Percentiles rank a stretch among this genome's conserved stretches.
phyloP scores from a whole-genome alignment of 2,113 vertebrate genomes.

The Piprites chloris region DNA sequence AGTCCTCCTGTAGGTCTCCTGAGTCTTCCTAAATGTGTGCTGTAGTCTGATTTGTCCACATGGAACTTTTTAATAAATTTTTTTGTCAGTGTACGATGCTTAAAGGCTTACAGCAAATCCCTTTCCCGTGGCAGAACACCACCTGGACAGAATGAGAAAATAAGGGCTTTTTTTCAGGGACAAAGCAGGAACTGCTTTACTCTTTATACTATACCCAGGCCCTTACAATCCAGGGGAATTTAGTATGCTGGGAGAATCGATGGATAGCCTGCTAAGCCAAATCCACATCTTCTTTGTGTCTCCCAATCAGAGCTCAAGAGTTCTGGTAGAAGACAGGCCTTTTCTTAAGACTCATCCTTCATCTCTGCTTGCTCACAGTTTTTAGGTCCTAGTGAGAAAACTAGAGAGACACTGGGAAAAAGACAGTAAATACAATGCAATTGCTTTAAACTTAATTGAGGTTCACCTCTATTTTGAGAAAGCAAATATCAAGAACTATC shows the following conservation, averaged over 20 bases:
- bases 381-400: background rate
- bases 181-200: background rate
- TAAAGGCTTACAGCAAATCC: conserved; percentile 35
- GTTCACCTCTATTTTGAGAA: background rate
- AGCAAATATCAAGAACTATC: background rate
- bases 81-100: background rate
- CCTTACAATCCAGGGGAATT: background rate
- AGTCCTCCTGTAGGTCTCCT: background rate
- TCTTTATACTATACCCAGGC: background rate
- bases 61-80: background rate
- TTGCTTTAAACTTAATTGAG: background rate
- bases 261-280: conserved; percentile 18
- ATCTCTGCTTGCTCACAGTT: background rate
- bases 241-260: background rate
- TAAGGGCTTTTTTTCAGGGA: background rate
- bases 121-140: background rate
- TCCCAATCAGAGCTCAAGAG: background rate
- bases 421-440: background rate
- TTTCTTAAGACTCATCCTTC: background rate
- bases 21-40: background rate
- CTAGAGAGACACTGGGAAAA: background rate
- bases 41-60: background rate
- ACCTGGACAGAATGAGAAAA: conserved; percentile 16
- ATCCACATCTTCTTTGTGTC: background rate
- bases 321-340: background rate